phyloP scores from a whole-genome alignment of 2,113 vertebrate species.

The Bungarus multicinctus region DNA sequence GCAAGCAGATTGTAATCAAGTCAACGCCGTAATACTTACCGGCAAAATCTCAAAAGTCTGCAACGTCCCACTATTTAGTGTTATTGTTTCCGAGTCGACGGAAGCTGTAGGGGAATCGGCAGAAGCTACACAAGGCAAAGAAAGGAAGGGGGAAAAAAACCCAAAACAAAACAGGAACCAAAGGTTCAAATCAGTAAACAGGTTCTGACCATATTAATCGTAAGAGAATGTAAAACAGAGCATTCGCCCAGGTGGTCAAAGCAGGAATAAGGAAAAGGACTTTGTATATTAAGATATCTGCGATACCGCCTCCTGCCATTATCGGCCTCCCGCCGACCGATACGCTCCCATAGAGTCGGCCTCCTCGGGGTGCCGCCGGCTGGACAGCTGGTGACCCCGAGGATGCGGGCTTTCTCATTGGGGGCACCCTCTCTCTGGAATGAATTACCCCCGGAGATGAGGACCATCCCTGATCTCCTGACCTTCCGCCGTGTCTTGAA shows the following conservation, averaged over 20 bases:
- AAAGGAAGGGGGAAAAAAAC: not conserved
- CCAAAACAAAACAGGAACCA: not conserved
- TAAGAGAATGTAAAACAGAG: slow-evolving; percentile 13
- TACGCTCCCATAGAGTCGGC: too few relatives aligned
- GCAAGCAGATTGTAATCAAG: not conserved
- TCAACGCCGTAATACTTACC: slow-evolving; percentile 71
- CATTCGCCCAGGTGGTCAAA: not conserved
- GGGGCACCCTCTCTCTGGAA: too few relatives aligned
- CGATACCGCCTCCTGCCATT: too few relatives aligned
- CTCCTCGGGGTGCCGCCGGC: too few relatives aligned
- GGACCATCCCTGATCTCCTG: too few relatives aligned
- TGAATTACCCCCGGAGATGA: too few relatives aligned
- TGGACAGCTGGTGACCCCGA: too few relatives aligned
- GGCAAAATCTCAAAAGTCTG: slow-evolving; percentile 97
- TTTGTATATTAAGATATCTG: slow-evolving; percentile 22
- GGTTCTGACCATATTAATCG: not conserved
- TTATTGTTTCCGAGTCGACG: slow-evolving; percentile 88
- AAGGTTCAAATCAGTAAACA: slow-evolving; percentile 23
- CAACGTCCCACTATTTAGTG: slow-evolving; percentile 88
- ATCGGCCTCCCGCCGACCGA: too few relatives aligned
- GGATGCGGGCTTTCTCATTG: too few relatives aligned
- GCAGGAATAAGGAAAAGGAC: slow-evolving; percentile 21
- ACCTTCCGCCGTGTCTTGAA: too few relatives aligned
- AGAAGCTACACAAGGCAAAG: slow-evolving; percentile 70
- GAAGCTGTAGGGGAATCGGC: slow-evolving; percentile 72